Conservation (phyloP, 2,888 invertebrate species). For the Keiferia lycopersicella region DNA sequence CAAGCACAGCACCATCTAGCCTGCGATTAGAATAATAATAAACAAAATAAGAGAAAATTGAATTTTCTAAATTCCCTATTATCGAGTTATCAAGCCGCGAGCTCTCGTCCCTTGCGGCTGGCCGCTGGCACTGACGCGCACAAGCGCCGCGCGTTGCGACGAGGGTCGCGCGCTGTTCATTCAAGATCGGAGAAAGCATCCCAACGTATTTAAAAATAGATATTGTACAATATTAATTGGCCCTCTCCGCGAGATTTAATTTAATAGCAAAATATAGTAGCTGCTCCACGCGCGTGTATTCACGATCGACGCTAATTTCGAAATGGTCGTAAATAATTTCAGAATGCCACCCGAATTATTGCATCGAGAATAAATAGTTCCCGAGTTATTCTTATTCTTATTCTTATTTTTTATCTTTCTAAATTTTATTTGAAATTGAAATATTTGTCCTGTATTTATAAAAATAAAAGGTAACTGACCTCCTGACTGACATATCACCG, state of each 20-base stretch:
- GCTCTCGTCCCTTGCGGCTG: constrained; percentile 5
- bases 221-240: constrained; percentile 75
- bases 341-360: constrained; percentile 32
- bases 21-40: too few relatives aligned
- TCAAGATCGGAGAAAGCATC: constrained; percentile 79
- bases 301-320: constrained; percentile 50
- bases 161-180: constrained; percentile 76
- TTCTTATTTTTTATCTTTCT: too few relatives aligned
- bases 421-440: not conserved
- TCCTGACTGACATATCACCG: too few relatives aligned
- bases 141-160: constrained; percentile 53
- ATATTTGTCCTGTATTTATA: not conserved
- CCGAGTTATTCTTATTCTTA: too few relatives aligned
- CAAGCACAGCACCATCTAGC: too few relatives aligned
- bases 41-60: too few relatives aligned
- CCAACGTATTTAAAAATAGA: constrained; percentile 78
- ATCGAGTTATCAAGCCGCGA: not conserved
- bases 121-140: not conserved
- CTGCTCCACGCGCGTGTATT: constrained; percentile 53
- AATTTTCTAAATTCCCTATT: too few relatives aligned
- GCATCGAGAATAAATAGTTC: too few relatives aligned
- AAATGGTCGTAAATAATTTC: constrained; percentile 41
- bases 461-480: too few relatives aligned
- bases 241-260: constrained; percentile 73
- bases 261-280: constrained; percentile 73